Percentiles rank a stretch among this genome's conserved stretches.
phyloP scores from a whole-genome alignment of 2,113 vertebrate species.

The Suncus etruscus region DNA sequence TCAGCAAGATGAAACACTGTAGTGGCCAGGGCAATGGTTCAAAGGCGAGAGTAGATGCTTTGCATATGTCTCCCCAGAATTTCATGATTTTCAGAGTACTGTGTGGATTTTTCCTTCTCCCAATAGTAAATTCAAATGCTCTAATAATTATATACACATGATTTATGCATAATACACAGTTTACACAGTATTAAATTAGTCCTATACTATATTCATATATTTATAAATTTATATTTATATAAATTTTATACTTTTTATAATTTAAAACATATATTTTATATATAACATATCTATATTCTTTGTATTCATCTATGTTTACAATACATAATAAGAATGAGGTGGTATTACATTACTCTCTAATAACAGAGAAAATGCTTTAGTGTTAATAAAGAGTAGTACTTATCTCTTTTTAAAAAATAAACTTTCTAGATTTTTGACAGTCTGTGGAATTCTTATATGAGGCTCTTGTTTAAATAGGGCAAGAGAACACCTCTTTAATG shows the following conservation, averaged over 20 bases:
- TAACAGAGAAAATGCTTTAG: conserved; percentile 71
- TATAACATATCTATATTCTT: background rate
- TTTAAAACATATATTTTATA: too few species aligned
- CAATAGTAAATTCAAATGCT: too few species aligned
- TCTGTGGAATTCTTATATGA: background rate
- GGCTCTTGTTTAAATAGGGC: background rate
- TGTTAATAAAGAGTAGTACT: conserved; percentile 17
- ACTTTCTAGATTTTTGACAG: background rate
- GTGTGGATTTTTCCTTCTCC: too few species aligned
- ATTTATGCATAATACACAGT: conserved; percentile 49
- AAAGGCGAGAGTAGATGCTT: too few species aligned
- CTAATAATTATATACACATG: background rate
- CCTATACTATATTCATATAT: background rate
- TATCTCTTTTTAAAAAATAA: background rate
- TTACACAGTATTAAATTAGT: conserved; percentile 57
- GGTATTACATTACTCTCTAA: conserved; percentile 35
- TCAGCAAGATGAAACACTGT: conserved; percentile 48
- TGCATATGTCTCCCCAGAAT: too few species aligned
- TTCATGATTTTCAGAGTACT: too few species aligned
- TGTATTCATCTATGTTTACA: conserved; percentile 30
- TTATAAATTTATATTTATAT: too few species aligned
- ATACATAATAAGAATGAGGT: conserved; percentile 63
- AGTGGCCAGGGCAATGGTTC: background rate
- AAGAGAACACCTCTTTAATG: background rate
- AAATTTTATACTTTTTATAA: too few species aligned